Evolutionary conservation across 2,888 invertebrate species (phyloP), one percentile per base, ranked within the genome.

Genomic region (Tetramorium bicarinatum): DNA sequence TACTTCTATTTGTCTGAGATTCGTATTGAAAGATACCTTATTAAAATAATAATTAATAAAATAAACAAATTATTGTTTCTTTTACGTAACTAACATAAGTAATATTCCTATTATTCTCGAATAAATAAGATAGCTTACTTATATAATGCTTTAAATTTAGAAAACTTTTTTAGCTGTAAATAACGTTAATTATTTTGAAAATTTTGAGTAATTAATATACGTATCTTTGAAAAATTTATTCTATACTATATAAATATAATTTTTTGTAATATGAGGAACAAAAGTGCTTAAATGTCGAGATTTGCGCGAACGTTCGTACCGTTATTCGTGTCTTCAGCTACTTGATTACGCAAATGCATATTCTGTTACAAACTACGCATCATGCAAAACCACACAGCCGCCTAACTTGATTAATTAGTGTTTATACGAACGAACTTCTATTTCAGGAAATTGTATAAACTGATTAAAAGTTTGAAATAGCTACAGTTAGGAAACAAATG

Each of bases 381-480:
- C 79, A 41, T 47, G 47, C 86, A 86, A 86, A 83, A 83, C 75
- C 74, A 77, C 81, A 72, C 66, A 64, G 72, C 54, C 64, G 59
- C 52, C 74, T 87, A 88, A 87, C 80, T 83, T 67, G 82, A 83
- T 89, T 89, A 89, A 89, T 88, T 89, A 89, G 84, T 82, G 87
- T 86, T 85, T 82, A 83, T 82, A 84, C 84, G 85, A 83, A 82
- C 74, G 75, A 87, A 89, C 87, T 85, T 86, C 87, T 84, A 86
- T 85, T 83, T 67, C 83, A 61, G 82, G 81, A 83, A 89, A 89
- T 88, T 85, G 82, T 79, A 84, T 87, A 86, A 89, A 89, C 89
- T 89, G 87, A 89, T 89, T 89, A 89, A 89, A 89, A 89, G 87
- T 89, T 89, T 49, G 85, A 34, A 84, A 85, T 82, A 76, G 83